A percentile compares a stretch with the other conserved stretches of the same genome.
These are phyloP conservation scores for Folsomia manolachei DNA, from an alignment of 2,888 invertebrate genomes.

Conservation along the genomic window DNA sequence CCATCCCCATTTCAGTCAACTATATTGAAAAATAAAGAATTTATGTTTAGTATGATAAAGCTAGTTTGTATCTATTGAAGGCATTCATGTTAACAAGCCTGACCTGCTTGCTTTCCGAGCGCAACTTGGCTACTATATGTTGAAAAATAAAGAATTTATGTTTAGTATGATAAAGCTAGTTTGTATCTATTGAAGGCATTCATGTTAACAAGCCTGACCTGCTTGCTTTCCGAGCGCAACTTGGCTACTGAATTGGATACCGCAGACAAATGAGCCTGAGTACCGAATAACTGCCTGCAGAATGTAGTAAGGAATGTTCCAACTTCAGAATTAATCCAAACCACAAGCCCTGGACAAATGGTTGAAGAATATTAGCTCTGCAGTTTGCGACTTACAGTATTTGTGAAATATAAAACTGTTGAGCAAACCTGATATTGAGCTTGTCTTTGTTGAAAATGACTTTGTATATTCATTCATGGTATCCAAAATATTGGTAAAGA, in stretches of 20 bases:
- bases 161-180: no score
- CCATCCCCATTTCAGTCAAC: constrained; percentile 70
- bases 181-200: background rate
- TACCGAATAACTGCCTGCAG: constrained; percentile 83
- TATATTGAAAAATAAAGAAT: constrained; percentile 51
- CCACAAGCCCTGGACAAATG: constrained; percentile 66
- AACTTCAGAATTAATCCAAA: constrained; percentile 85
- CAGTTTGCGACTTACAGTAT: background rate
- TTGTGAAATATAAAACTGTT: background rate
- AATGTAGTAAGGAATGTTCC: constrained; percentile 75
- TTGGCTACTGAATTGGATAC: constrained; percentile 82
- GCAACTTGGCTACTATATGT: constrained; percentile 75
- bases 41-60: no score
- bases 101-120: constrained; percentile 69
- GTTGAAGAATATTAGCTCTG: background rate
- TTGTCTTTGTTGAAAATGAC: constrained; percentile 74
- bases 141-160: constrained; percentile 14
- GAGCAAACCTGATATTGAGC: constrained; percentile 67
- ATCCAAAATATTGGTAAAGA: constrained; percentile 76
- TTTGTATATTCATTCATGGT: constrained; percentile 72
- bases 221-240: constrained; percentile 70
- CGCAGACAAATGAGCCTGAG: constrained; percentile 78
- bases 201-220: constrained; percentile 59
- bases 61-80: background rate
- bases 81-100: constrained; percentile 20